Percentiles rank a stretch among this genome's conserved stretches.
Conservation (phyloP, 1,140 invertebrate genomes). For the Spodoptera frugiperda region DNA sequence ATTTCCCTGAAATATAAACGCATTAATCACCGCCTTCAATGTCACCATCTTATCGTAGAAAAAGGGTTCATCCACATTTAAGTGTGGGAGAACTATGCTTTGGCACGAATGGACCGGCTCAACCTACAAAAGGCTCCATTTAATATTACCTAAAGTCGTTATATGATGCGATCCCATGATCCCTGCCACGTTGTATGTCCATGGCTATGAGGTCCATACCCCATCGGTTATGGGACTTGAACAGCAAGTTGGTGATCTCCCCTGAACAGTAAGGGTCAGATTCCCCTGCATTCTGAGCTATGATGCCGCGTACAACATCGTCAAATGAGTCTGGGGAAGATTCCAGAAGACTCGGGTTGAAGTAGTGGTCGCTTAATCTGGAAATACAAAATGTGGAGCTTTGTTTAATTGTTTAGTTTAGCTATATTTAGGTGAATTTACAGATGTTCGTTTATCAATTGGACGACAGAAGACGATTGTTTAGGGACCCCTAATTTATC, state of each 20-base stretch:
- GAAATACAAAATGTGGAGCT: constrained; percentile 41
- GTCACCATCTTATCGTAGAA: not conserved
- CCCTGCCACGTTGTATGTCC: constrained; percentile 90
- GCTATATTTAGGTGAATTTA: too few relatives aligned
- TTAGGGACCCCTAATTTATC: too few relatives aligned
- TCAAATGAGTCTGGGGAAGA: constrained; percentile 71
- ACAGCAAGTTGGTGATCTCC: constrained; percentile 94
- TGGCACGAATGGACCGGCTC: too few relatives aligned
- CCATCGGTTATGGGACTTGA: constrained; percentile 88
- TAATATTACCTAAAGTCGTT: constrained; percentile 77
- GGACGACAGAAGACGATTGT: too few relatives aligned
- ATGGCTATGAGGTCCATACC: constrained; percentile 90
- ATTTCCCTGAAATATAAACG: constrained; percentile 68
- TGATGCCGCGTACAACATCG: constrained; percentile 73
- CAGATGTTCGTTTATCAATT: not conserved
- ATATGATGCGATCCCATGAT: constrained; percentile 90
- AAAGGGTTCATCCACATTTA: too few relatives aligned
- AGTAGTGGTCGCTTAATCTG: constrained; percentile 81
- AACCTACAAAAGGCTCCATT: not conserved
- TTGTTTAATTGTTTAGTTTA: too few relatives aligned
- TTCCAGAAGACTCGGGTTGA: constrained; percentile 79
- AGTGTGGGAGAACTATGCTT: too few relatives aligned
- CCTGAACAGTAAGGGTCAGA: constrained; percentile 92
- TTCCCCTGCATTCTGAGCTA: constrained; percentile 69
- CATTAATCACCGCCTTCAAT: not conserved